phyloP scores from a whole-genome alignment of 2,797 vertebrate species.

The Odontamblyopus lacepedii region DNA sequence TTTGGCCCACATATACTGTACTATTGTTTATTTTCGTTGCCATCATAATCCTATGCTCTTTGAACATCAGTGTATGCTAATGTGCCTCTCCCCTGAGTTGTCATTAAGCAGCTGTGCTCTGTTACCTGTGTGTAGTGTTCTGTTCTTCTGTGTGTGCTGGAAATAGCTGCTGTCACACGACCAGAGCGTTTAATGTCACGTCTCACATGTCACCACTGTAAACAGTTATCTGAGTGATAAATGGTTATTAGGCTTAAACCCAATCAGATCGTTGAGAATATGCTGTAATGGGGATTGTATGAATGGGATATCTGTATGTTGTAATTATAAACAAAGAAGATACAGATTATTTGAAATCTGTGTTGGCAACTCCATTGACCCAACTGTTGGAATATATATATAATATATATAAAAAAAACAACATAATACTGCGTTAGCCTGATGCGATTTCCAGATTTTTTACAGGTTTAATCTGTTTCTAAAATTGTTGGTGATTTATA shows the following conservation, averaged over 20 bases:
- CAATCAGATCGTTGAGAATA: conserved; percentile 3
- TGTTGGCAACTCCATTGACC: no score
- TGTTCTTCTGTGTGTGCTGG: conserved; percentile 29
- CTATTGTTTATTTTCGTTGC: conserved; percentile 29
- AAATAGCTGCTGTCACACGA: conserved; percentile 38
- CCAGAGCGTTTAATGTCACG: conserved; percentile 17
- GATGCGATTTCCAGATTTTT: no score
- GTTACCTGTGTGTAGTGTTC: conserved; percentile 32
- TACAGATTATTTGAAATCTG: no score
- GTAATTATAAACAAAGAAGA: no score
- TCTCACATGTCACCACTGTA: conserved; percentile 15
- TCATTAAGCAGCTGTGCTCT: conserved; percentile 52
- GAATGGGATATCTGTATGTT: neutral
- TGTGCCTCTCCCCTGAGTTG: conserved; percentile 51
- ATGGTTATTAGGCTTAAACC: conserved; percentile 13
- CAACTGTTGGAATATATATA: no score
- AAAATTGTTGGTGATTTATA: no score
- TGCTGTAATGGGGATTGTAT: neutral
- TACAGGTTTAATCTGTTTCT: no score
- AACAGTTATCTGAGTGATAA: conserved; percentile 22
- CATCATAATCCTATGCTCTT: conserved; percentile 44
- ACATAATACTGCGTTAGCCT: no score
- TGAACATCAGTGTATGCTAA: conserved; percentile 51
- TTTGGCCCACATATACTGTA: conserved; percentile 14
- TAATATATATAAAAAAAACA: no score